Evolutionary conservation across 2,113 vertebrate species (phyloP).

Genomic region (Dicaeum eximium): DNA sequence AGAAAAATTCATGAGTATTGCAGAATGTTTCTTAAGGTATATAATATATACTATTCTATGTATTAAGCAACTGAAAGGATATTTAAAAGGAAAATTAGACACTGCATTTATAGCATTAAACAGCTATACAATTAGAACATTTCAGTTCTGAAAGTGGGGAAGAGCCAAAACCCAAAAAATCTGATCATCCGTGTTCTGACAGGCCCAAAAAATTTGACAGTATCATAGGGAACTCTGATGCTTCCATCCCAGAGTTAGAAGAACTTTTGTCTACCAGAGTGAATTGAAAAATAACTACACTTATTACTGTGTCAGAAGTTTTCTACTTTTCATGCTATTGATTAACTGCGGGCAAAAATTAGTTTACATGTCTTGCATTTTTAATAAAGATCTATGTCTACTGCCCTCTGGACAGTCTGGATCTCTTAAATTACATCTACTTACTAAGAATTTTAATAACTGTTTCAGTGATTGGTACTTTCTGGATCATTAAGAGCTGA

Average conservation of each 20-base stretch:
- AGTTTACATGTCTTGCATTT: neutral
- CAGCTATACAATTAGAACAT: neutral
- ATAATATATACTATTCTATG: neutral
- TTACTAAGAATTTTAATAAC: conserved; percentile 45
- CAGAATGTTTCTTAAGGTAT: neutral
- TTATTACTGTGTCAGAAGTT: neutral
- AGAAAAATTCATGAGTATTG: neutral
- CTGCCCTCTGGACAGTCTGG: neutral
- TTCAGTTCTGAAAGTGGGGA: fast-evolving
- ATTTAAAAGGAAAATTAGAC: neutral
- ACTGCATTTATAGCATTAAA: neutral
- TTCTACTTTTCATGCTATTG: conserved; percentile 18
- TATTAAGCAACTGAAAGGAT: neutral
- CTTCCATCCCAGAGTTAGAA: neutral
- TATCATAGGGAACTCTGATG: neutral
- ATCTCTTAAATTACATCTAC: conserved; percentile 31
- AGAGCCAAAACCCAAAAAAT: neutral
- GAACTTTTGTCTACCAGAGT: neutral
- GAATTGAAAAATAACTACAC: neutral
- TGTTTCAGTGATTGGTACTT: neutral
- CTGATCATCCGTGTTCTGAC: neutral
- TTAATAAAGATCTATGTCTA: neutral
- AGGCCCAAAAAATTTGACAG: neutral
- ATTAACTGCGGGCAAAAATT: conserved; percentile 19
- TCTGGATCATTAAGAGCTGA: neutral